Evolutionary conservation across 2,888 invertebrate species (phyloP).

Genomic region (Pseudanteris insignis): DNA sequence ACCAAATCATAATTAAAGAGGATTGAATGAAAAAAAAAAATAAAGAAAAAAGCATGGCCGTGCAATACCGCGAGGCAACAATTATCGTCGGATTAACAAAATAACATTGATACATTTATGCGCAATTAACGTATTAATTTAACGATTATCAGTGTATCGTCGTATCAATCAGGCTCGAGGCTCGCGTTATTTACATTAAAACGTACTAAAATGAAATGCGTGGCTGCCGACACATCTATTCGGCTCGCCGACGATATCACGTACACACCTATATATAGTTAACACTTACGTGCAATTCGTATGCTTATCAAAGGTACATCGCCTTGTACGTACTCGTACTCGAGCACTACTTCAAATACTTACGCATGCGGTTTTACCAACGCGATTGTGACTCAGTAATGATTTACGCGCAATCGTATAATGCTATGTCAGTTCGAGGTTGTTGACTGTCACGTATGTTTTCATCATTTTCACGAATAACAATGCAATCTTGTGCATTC

Average conservation of each 20-base stretch:
- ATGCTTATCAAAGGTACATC: constrained; percentile 47
- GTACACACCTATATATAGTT: constrained; percentile 43
- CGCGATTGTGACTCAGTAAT: constrained; percentile 41
- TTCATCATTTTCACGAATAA: too few species aligned
- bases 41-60: too few species aligned
- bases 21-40: background rate
- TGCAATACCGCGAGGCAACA: background rate
- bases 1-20: background rate
- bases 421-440: constrained; percentile 45
- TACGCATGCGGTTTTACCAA: constrained; percentile 45
- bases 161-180: constrained; percentile 31
- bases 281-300: constrained; percentile 45
- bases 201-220: constrained; percentile 45
- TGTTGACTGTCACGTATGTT: constrained; percentile 33
- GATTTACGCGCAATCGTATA: constrained; percentile 41
- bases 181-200: constrained; percentile 44
- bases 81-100: constrained; percentile 23
- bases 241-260: constrained; percentile 23
- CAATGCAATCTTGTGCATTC: too few species aligned
- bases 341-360: constrained; percentile 46
- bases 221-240: constrained; percentile 35
- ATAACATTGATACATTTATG: constrained; percentile 37
- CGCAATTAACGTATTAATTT: constrained; percentile 43
- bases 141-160: constrained; percentile 30
- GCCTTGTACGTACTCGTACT: constrained; percentile 43